Evolutionary conservation across 2,888 invertebrate species (phyloP), one percentile per base, ranked within the genome.

Genomic region (Leucophora obtusa): DNA sequence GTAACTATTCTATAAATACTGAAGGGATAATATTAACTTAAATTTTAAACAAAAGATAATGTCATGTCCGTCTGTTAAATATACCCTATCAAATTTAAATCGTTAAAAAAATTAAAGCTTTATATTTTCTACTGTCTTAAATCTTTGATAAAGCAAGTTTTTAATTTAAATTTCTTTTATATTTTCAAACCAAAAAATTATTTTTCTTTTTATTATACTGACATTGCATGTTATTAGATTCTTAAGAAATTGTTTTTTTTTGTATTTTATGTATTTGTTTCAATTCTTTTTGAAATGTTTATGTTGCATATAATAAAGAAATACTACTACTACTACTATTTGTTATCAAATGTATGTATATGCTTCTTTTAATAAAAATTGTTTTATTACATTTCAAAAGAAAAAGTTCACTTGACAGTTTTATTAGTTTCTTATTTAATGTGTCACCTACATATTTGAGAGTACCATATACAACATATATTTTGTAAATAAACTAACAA

Each of bases 371-470:
- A 66, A 66, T 66, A 43, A 66, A 66, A 66, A 51, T 66, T 65
- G 66, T 73, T 54, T 54, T 71, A 60, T 71, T 71, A 54, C 54
- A 28, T 35, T 56, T 54, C 35, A 53, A 70, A 51, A 59, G 58
- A 59, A 59, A n/a, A 60, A 62, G 54, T 60, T 66, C 18, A 35
- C 43, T 50, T 78, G 72, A 56, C 78, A 72, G 62, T 78, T 78
- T 78, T 58, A 72, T 60, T 62, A 72, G 68, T 78, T 77, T 71
- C 54, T 62, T 56, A 17, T 43, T 54, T 18, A 58, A 53, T 63
- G 15, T 50, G 54, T 47, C 54, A 56, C 43, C 54, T 54, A 35
- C 33, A 63, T 63, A 33, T 15, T 18, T 63, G 15, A 63, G 18
- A 38, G 17, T 54, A 60, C 24, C 17, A 35, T 35, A 1, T 35